Conservation (phyloP, 2,797 vertebrate species). For the Parauchenoglanis ngamensis region DNA sequence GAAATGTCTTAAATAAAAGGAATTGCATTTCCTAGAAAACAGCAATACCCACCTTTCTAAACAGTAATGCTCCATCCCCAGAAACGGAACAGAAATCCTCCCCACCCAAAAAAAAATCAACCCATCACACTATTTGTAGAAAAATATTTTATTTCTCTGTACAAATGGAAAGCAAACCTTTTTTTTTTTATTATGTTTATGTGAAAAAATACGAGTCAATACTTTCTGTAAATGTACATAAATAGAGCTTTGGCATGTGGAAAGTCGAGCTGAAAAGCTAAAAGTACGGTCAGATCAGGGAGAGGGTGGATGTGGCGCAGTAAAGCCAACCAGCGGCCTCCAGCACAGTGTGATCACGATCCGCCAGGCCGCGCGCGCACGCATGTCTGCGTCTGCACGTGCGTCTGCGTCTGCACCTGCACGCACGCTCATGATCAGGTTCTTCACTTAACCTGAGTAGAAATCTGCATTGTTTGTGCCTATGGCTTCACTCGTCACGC, state of each 20-base stretch:
- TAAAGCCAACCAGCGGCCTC: constrained; percentile 84
- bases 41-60: no score
- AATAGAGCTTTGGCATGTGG: constrained; percentile 94
- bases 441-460: constrained; percentile 54
- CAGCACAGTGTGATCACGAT: constrained; percentile 69
- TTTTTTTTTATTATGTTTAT: constrained; percentile 34
- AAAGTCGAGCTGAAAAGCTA: constrained; percentile 87
- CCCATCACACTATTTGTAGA: constrained; percentile 2
- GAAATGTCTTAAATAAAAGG: no score
- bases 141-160: constrained; percentile 51
- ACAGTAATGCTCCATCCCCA: no score
- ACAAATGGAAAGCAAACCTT: constrained; percentile 33
- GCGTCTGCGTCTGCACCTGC: not conserved
- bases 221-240: constrained; percentile 75
- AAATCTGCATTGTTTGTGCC: constrained; percentile 57
- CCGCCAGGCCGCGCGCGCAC: constrained; percentile 71
- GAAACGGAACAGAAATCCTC: not conserved
- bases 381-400: not conserved
- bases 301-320: constrained; percentile 57
- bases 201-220: constrained; percentile 67
- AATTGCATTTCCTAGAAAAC: no score
- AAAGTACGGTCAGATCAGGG: constrained; percentile 59
- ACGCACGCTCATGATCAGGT: constrained; percentile 37
- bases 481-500: constrained; percentile 50
- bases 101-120: no score